These are phyloP conservation scores for Danaus chrysippus DNA, from an alignment of 2,888 invertebrate species.

Conservation along the genomic window DNA sequence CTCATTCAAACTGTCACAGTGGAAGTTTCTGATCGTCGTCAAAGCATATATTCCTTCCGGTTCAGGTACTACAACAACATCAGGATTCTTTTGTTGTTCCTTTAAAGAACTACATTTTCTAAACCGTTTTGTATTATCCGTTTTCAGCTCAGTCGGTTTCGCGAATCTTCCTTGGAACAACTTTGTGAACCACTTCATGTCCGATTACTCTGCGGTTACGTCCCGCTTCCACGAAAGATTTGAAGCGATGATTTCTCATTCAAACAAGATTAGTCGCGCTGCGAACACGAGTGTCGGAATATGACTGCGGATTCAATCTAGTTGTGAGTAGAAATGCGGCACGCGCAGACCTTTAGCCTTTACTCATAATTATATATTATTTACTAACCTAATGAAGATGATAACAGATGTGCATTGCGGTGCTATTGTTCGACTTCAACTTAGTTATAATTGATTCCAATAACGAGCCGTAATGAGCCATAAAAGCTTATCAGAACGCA, in stretches of 20 bases:
- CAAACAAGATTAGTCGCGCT: slow-evolving; percentile 46
- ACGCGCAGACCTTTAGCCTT: slow-evolving; percentile 74
- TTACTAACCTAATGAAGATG: slow-evolving; percentile 60
- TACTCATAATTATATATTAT: slow-evolving; percentile 61
- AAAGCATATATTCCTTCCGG: slow-evolving; percentile 55
- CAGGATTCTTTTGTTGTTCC: slow-evolving; percentile 23
- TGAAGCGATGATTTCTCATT: slow-evolving; percentile 81
- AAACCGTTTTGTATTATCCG: slow-evolving; percentile 38
- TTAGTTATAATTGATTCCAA: slow-evolving; percentile 57
- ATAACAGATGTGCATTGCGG: slow-evolving; percentile 60
- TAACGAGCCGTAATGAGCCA: slow-evolving; percentile 48
- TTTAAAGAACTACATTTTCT: slow-evolving; percentile 38
- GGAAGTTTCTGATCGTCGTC: slow-evolving; percentile 65
- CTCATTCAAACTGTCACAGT: slow-evolving; percentile 52
- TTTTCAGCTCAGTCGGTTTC: slow-evolving; percentile 54
- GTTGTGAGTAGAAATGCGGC: slow-evolving; percentile 50
- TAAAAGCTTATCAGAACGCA: slow-evolving; percentile 37
- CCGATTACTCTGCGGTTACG: slow-evolving; percentile 80
- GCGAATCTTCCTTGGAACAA: slow-evolving; percentile 78
- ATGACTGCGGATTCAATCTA: slow-evolving; percentile 45
- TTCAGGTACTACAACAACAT: slow-evolving; percentile 37
- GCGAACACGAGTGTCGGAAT: slow-evolving; percentile 39
- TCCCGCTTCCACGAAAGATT: slow-evolving; percentile 81
- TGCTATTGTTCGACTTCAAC: slow-evolving; percentile 56
- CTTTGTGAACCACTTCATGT: slow-evolving; percentile 83